Evolutionary conservation across 1,140 invertebrate species (phyloP).

Genomic region (Bombus terrestris): DNA sequence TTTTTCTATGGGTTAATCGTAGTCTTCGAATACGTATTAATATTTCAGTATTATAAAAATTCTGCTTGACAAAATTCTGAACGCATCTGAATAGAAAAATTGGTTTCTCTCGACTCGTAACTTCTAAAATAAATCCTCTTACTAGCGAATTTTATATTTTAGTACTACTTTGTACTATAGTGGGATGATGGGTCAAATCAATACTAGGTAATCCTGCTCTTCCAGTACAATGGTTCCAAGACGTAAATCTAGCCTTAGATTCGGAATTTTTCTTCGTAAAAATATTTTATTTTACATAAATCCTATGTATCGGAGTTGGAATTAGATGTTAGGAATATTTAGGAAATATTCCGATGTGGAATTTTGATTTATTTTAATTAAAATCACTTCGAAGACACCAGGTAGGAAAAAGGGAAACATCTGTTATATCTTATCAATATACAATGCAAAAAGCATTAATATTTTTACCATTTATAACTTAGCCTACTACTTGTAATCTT

Average conservation of each 20-base stretch:
- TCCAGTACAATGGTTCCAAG: background rate
- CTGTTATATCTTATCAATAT: too few species aligned
- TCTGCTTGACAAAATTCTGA: background rate
- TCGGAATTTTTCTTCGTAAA: background rate
- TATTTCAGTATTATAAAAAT: background rate
- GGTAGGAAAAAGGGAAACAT: too few species aligned
- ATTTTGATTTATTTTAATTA: too few species aligned
- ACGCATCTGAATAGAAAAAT: background rate
- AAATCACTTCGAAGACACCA: too few species aligned
- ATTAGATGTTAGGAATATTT: background rate
- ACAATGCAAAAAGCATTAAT: too few species aligned
- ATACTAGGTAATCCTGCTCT: background rate
- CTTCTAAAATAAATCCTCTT: slow-evolving; percentile 1
- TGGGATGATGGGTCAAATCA: background rate
- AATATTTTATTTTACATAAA: background rate
- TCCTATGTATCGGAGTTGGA: background rate
- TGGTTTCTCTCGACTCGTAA: background rate
- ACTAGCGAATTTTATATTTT: background rate
- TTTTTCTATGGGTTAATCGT: too few species aligned
- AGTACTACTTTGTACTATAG: background rate
- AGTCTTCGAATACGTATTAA: background rate
- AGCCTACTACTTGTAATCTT: too few species aligned
- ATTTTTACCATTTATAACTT: too few species aligned
- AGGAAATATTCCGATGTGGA: background rate
- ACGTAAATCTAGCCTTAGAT: background rate